Percentiles rank a stretch among this genome's conserved stretches.
Conservation (phyloP, 2,888 invertebrate species). For the Carpatolechia fugitivella region DNA sequence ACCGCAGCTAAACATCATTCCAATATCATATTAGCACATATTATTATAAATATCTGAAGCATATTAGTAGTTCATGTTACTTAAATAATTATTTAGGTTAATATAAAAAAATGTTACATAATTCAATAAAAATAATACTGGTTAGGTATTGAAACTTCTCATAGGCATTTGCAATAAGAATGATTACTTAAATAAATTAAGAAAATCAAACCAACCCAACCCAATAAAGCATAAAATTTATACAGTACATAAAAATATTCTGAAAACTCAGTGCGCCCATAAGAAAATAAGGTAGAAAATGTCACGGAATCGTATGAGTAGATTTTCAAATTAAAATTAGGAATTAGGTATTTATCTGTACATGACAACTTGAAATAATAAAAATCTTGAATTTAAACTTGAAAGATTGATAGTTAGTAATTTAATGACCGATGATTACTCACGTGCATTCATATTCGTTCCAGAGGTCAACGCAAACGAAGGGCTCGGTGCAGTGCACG, state of each 20-base stretch:
- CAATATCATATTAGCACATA: constrained; percentile 33
- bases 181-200: no score
- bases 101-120: background rate
- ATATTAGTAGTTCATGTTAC: background rate
- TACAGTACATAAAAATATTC: background rate
- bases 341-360: no score
- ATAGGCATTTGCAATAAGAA: no score
- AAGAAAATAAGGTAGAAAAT: constrained; percentile 16
- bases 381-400: no score
- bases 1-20: constrained; percentile 87
- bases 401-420: no score
- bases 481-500: constrained; percentile 95
- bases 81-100: background rate
- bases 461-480: constrained; percentile 98
- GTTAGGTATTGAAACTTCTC: no score
- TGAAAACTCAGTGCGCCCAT: constrained; percentile 38
- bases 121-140: no score
- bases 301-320: background rate
- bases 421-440: no score
- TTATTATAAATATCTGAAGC: background rate
- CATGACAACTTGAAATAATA: no score
- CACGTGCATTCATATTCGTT: constrained; percentile 99
- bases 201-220: background rate
- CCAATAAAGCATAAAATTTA: background rate
- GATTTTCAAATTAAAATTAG: no score